Evolutionary conservation across 1,140 invertebrate genomes (phyloP).

Genomic region (Gryllus bimaculatus): DNA sequence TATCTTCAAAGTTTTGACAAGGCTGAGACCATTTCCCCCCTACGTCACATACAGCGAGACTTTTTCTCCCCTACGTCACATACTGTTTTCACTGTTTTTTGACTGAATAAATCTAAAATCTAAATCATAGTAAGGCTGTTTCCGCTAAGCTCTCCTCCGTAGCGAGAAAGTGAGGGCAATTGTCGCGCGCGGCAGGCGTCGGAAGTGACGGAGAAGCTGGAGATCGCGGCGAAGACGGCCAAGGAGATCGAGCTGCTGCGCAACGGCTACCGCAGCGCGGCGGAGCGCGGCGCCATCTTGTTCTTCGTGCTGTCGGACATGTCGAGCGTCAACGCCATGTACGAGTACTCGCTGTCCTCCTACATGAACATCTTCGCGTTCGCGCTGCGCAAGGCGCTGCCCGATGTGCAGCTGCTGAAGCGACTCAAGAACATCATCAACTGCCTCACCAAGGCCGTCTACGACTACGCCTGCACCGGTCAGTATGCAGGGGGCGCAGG

Average conservation of each 20-base stretch:
- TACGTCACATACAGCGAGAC: no score
- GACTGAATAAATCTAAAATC: no score
- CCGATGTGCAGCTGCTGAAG: constrained; percentile 58
- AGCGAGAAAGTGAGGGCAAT: no score
- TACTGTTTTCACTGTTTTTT: no score
- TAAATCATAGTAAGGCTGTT: no score
- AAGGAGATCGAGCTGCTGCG: constrained; percentile 69
- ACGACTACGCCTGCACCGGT: constrained; percentile 82
- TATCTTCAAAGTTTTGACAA: no score
- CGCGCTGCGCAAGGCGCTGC: constrained; percentile 67
- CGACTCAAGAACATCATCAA: constrained; percentile 72
- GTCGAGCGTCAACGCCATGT: constrained; percentile 78
- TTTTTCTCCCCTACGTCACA: no score
- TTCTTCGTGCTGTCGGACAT: constrained; percentile 85
- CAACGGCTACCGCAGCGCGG: constrained; percentile 71
- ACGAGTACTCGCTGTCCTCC: constrained; percentile 76
- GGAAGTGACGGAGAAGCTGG: constrained; percentile 61
- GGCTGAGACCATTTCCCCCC: no score
- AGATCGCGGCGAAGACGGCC: constrained; percentile 59
- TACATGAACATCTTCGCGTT: constrained; percentile 72
- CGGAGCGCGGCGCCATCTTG: constrained; percentile 72
- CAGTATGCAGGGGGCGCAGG: no score
- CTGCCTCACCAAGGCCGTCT: constrained; percentile 74
- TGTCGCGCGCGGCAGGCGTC: no score
- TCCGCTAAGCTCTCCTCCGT: no score